phyloP scores from a whole-genome alignment of 2,113 vertebrate genomes.

The Corapipo altera region DNA sequence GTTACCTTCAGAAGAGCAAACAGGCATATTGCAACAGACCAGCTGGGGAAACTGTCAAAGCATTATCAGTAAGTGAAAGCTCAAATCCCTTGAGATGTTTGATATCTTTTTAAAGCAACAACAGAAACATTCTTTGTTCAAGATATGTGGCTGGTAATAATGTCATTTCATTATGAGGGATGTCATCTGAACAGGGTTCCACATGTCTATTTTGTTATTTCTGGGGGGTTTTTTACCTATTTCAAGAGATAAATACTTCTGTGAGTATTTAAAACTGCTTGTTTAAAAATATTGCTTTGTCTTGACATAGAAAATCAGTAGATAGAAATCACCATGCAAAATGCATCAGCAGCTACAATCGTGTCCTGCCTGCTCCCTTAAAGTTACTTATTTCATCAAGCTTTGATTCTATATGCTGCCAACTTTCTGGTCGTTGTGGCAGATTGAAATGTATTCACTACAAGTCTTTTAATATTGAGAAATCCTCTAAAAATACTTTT shows the following conservation, averaged over 20 bases:
- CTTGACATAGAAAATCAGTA: neutral
- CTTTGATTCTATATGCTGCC: neutral
- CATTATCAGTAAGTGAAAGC: constrained; percentile 60
- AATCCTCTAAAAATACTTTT: neutral
- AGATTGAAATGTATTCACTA: neutral
- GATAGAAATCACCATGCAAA: neutral
- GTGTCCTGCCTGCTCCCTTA: neutral
- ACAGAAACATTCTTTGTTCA: neutral
- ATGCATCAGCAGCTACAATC: neutral
- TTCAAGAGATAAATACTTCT: neutral
- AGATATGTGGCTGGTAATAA: neutral
- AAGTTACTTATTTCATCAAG: neutral
- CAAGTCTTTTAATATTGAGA: neutral
- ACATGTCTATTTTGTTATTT: neutral
- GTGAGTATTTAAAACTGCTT: neutral
- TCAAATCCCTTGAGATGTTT: neutral
- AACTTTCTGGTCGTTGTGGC: neutral
- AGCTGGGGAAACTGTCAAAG: neutral
- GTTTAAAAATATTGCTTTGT: neutral
- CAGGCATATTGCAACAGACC: constrained; percentile 80
- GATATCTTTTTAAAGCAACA: neutral
- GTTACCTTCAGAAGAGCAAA: constrained; percentile 86
- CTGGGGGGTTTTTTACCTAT: neutral
- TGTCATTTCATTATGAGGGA: neutral
- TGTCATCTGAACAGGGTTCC: neutral